A percentile compares a stretch with the other conserved stretches of the same genome.
These are phyloP conservation scores for Lasioglossum villosulum DNA, from an alignment of 2,888 invertebrate genomes.

Conservation along the genomic window DNA sequence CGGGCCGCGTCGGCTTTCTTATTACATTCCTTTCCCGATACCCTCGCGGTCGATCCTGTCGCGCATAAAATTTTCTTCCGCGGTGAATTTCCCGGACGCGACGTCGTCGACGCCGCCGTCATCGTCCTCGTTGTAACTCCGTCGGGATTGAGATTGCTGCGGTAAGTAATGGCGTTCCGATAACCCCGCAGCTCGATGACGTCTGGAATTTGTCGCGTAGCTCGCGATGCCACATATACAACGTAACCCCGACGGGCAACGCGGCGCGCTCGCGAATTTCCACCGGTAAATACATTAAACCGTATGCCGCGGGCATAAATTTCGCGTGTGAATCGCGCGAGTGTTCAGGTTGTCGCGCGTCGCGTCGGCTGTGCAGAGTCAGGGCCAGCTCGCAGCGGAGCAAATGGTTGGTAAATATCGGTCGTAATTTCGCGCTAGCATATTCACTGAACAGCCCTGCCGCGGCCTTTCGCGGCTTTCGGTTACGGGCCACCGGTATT, in stretches of 20 bases:
- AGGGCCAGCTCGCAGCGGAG: background rate
- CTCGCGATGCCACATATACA: background rate
- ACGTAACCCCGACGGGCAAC: background rate
- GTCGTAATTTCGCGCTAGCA: background rate
- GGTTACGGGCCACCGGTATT: background rate
- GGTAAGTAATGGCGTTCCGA: conserved; percentile 16
- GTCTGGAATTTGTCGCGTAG: conserved; percentile 16
- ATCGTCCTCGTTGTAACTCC: conserved; percentile 9
- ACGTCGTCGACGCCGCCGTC: background rate
- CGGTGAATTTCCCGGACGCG: background rate
- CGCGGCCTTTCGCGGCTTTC: background rate
- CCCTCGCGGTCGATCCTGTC: conserved; percentile 4
- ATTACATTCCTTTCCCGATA: conserved; percentile 24
- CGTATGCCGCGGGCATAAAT: conserved; percentile 12
- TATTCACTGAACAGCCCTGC: background rate
- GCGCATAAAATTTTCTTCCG: background rate
- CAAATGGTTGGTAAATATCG: background rate
- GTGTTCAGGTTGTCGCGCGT: background rate
- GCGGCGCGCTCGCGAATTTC: background rate
- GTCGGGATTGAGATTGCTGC: conserved; percentile 20
- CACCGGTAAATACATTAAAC: conserved; percentile 9
- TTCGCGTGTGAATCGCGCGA: background rate
- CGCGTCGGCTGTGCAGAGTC: background rate
- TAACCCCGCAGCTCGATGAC: conserved; percentile 24
- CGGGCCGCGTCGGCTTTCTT: conserved; percentile 5